Conservation (phyloP, 2,797 vertebrate genomes). For the Denticeps clupeoides region DNA sequence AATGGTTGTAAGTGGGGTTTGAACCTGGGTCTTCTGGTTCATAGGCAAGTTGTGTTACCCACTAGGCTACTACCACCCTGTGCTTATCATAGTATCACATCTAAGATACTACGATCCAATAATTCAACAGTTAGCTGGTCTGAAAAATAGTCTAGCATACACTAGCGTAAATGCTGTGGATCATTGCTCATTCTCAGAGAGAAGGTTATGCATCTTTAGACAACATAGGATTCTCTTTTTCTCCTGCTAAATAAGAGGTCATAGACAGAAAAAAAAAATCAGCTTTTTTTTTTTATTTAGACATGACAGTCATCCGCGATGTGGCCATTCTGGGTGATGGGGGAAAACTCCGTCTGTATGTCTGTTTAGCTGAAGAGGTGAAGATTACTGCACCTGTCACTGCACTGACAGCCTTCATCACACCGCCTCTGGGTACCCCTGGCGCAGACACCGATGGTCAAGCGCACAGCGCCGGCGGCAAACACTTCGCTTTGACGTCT, state of each 20-base stretch:
- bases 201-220: too few species aligned
- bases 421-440: conserved; percentile 42
- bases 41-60: too few species aligned
- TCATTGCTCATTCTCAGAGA: too few species aligned
- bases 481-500: conserved; percentile 43
- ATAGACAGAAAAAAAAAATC: neutral
- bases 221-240: too few species aligned
- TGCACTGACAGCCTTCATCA: conserved; percentile 55
- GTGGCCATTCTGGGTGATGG: conserved; percentile 15
- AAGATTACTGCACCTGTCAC: conserved; percentile 43
- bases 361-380: conserved; percentile 13
- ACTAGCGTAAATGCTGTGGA: too few species aligned
- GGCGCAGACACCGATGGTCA: conserved; percentile 50
- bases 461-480: conserved; percentile 49
- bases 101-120: too few species aligned
- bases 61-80: too few species aligned
- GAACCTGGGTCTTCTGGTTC: too few species aligned
- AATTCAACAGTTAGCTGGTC: too few species aligned
- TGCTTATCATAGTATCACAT: too few species aligned
- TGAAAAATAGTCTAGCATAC: too few species aligned
- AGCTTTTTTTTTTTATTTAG: neutral
- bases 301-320: neutral
- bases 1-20: too few species aligned
- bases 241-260: neutral
- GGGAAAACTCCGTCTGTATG: conserved; percentile 28